Percentiles rank a stretch among this genome's conserved stretches.
Evolutionary conservation across 1,140 invertebrate species (phyloP).

Genomic region (Drosophila sulfurigaster): DNA sequence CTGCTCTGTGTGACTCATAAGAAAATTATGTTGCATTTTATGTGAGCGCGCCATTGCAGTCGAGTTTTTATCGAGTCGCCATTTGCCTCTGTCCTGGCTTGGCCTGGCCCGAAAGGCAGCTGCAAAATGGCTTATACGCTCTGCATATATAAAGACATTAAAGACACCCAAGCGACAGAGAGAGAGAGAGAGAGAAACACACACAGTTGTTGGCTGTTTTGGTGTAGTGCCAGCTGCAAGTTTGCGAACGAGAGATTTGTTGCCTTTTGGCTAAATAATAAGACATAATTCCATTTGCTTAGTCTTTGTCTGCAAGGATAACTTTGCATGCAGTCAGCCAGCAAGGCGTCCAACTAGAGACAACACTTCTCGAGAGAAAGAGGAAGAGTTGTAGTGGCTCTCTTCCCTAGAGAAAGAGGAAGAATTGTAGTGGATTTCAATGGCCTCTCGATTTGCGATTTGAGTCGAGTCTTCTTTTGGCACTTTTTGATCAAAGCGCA

Average conservation of each 20-base stretch:
- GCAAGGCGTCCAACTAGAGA: not conserved
- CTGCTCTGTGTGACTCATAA: constrained; percentile 76
- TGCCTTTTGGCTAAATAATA: constrained; percentile 70
- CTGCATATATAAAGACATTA: constrained; percentile 72
- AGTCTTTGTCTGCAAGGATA: constrained; percentile 51
- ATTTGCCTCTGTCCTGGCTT: constrained; percentile 16
- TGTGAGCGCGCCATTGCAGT: constrained; percentile 55
- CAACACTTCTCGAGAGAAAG: not conserved
- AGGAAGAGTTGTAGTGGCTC: too few relatives aligned
- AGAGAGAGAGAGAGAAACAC: not conserved
- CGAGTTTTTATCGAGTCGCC: constrained; percentile 71
- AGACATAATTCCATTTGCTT: constrained; percentile 71
- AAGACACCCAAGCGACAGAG: constrained; percentile 36
- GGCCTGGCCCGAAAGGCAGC: constrained; percentile 24
- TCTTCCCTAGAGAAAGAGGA: too few relatives aligned
- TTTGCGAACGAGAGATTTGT: constrained; percentile 50
- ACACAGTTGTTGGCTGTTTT: constrained; percentile 33
- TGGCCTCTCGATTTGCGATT: constrained; percentile 9
- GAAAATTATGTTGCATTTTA: constrained; percentile 83
- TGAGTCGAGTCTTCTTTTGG: constrained; percentile 1
- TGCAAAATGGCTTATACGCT: constrained; percentile 54
- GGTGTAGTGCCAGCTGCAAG: constrained; percentile 64
- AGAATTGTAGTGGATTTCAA: not conserved
- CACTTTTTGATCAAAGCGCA: constrained; percentile 27
- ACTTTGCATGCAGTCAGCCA: constrained; percentile 42